These are phyloP conservation scores for Tigriopus californicus DNA, from an alignment of 2,888 invertebrate species.

Conservation along the genomic window DNA sequence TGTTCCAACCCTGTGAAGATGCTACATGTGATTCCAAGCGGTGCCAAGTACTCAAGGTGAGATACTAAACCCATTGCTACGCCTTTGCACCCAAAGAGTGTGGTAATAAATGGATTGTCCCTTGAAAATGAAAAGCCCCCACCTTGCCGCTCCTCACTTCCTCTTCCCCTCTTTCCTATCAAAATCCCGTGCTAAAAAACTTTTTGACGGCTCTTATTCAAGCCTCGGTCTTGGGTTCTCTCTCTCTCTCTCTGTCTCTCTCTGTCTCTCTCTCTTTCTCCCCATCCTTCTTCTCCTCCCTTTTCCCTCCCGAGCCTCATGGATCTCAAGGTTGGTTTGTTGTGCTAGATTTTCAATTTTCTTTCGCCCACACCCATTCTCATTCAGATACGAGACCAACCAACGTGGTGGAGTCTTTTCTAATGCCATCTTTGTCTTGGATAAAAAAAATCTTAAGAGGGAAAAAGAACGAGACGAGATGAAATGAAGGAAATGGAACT, in stretches of 20 bases:
- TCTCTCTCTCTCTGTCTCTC: neutral
- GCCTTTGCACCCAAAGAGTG: neutral
- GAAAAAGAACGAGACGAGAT: too few species aligned
- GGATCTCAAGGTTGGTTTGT: too few species aligned
- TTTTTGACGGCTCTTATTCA: too few species aligned
- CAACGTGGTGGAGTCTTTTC: neutral
- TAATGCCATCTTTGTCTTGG: neutral
- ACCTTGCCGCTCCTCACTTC: too few species aligned
- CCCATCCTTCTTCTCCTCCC: neutral
- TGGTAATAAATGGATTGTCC: too few species aligned
- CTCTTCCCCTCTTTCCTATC: too few species aligned
- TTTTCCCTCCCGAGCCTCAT: neutral
- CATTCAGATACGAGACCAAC: neutral
- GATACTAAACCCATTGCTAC: conserved; percentile 20
- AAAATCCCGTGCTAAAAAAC: too few species aligned
- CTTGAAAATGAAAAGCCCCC: too few species aligned
- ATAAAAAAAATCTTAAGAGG: too few species aligned
- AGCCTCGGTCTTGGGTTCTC: neutral
- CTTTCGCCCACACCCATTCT: neutral
- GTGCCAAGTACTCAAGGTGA: conserved; percentile 77
- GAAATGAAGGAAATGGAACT: too few species aligned
- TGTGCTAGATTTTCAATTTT: neutral
- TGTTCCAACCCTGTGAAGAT: conserved; percentile 97
- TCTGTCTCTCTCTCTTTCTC: neutral
- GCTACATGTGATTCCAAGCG: conserved; percentile 60